Conservation (phyloP, 2,888 invertebrate genomes). For the Drosophila kambysellisi region DNA sequence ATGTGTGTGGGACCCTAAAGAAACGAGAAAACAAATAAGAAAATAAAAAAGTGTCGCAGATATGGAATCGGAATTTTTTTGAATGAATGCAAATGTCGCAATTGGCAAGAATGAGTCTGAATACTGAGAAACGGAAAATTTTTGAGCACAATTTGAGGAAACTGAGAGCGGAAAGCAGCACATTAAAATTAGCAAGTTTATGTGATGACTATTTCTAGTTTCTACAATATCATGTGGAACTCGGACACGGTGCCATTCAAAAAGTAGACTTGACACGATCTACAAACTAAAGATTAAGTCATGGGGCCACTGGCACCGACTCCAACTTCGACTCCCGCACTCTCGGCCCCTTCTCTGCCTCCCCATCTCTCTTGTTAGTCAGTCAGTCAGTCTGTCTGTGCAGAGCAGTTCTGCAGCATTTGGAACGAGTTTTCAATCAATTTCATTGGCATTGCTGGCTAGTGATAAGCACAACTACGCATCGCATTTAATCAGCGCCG, state of each 20-base stretch:
- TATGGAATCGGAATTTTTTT: conserved; percentile 37
- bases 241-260: conserved; percentile 39
- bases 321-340: not conserved
- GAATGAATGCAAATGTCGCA: conserved; percentile 61
- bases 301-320: conserved; percentile 25
- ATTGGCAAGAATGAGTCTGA: conserved; percentile 36
- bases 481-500: conserved; percentile 37
- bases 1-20: conserved; percentile 2
- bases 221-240: conserved; percentile 35
- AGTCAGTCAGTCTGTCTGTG: not conserved
- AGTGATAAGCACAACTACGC: conserved; percentile 57
- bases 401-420: conserved; percentile 14
- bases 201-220: conserved; percentile 58
- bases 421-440: conserved; percentile 52
- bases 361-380: not conserved
- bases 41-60: conserved; percentile 7
- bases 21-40: conserved; percentile 1
- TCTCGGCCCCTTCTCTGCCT: not conserved
- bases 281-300: conserved; percentile 14
- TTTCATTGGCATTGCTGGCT: conserved; percentile 52
- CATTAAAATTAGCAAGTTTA: conserved; percentile 29
- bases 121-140: not conserved
- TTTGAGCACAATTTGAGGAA: not conserved
- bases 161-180: not conserved
- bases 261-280: conserved; percentile 6